These are phyloP conservation scores for Rhinophrynus dorsalis DNA, from an alignment of 2,797 vertebrate species.

Conservation along the genomic window DNA sequence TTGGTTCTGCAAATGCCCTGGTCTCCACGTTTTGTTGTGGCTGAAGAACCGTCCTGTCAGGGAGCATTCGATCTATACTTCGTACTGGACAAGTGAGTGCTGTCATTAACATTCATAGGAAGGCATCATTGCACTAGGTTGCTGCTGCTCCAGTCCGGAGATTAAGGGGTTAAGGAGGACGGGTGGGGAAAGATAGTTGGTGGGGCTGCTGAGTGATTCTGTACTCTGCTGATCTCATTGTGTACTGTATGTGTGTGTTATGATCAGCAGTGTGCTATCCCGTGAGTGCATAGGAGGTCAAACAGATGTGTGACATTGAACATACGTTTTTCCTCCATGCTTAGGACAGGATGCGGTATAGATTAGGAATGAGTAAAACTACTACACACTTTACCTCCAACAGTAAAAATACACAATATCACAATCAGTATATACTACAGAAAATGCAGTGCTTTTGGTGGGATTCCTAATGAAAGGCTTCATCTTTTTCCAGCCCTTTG, in stretches of 20 bases:
- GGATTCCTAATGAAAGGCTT: too few relatives aligned
- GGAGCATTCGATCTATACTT: slow-evolving; percentile 92
- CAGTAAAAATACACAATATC: too few relatives aligned
- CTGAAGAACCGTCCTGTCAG: slow-evolving; percentile 78
- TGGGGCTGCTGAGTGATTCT: not conserved
- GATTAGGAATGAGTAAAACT: not conserved
- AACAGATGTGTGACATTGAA: slow-evolving; percentile 27
- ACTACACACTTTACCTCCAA: too few relatives aligned
- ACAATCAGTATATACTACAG: too few relatives aligned
- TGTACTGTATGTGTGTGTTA: not conserved
- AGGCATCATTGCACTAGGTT: not conserved
- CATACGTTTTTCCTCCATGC: not conserved
- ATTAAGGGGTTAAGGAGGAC: not conserved
- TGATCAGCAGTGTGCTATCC: not conserved
- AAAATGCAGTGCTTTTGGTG: too few relatives aligned
- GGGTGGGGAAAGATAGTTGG: not conserved
- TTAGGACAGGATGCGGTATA: slow-evolving; percentile 1
- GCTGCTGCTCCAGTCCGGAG: not conserved
- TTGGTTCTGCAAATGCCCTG: not conserved
- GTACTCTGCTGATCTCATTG: slow-evolving; percentile 28
- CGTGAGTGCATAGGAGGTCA: slow-evolving; percentile 35
- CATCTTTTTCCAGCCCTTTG: too few relatives aligned
- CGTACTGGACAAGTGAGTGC: slow-evolving; percentile 86
- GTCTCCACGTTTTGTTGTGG: slow-evolving; percentile 37
- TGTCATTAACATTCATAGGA: not conserved